Evolutionary conservation across 2,113 vertebrate species (phyloP), one percentile per base, ranked within the genome.

Genomic region (Blennius ocellaris): DNA sequence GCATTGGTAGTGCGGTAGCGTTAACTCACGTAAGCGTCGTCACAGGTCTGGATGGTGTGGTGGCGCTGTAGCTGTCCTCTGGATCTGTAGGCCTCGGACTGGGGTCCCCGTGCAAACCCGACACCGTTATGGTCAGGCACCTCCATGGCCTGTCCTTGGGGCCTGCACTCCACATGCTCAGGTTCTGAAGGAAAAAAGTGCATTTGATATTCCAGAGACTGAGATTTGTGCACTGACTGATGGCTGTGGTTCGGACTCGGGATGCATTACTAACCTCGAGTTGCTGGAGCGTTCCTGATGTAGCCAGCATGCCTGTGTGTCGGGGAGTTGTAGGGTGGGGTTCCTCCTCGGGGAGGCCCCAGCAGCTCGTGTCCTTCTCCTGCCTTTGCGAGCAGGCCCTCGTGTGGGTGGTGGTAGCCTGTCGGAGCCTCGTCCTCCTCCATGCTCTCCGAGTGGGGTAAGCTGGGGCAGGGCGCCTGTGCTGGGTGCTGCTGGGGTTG

Each of bases 11-110:
- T 30, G 21, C 21, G 4, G 21, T 30, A 30, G 21, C 21, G 4
- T 45, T 61, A 36, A 95, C 97, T 84, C 93, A 99, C 98, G 1
- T 97, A 99, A 84, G 96, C 97, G n/a, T 99, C 98, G 0, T 98
- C 97, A 0, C 96, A 96, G 80, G 94, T 98, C 94, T 99, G 97
- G 79, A 99, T 99, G 78, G 98, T 99, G 93, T 99, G 97, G 83
- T 99, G 98, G 68, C 98, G 93, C 93, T 99, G 98, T 77, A 99
- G 95, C 44, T 92, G 88, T 65, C 92, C 93, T 59, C 97, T 87
- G 70, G 95, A 88, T 89, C 97, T 93, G 30, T 94, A 94, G 39
- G 94, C 88, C 45, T 96, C 95, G 0, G 73, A 87, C 89, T 93
- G 91, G 0, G 92, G 36, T 0, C 92, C 88, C 47, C 94, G 94